phyloP scores from a whole-genome alignment of 2,797 vertebrate genomes.

The Botia kubotai region DNA sequence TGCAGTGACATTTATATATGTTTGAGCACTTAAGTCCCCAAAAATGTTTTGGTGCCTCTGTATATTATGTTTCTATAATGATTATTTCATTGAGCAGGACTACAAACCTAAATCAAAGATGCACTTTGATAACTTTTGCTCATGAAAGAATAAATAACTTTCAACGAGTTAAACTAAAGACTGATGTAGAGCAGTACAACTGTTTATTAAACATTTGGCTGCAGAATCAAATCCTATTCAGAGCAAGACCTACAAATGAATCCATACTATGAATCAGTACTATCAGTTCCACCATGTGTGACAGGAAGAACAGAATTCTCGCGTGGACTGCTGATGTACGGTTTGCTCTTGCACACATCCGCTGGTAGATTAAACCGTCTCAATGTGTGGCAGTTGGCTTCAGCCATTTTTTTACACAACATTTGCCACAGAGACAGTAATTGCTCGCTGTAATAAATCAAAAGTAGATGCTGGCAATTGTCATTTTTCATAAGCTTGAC shows the following conservation, averaged over 20 bases:
- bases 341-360: slow-evolving; percentile 11
- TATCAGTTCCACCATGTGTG: background rate
- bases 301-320: slow-evolving; percentile 14
- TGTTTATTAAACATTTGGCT: slow-evolving; percentile 10
- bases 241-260: slow-evolving; percentile 10
- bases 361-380: slow-evolving; percentile 42
- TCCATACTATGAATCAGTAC: slow-evolving; percentile 4
- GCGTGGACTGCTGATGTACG: slow-evolving; percentile 16
- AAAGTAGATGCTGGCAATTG: slow-evolving; percentile 55
- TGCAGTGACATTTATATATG: too few relatives aligned
- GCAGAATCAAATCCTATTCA: background rate
- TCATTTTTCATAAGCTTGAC: slow-evolving; percentile 75
- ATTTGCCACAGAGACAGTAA: slow-evolving; percentile 70
- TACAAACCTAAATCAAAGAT: too few relatives aligned
- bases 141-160: background rate
- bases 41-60: too few relatives aligned
- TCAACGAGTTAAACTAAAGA: background rate
- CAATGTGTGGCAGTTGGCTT: slow-evolving; percentile 45
- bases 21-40: too few relatives aligned
- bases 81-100: too few relatives aligned
- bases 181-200: background rate
- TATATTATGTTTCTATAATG: too few relatives aligned
- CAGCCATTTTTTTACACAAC: slow-evolving; percentile 66
- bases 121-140: too few relatives aligned
- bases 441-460: slow-evolving; percentile 77